Conservation (phyloP, 2,113 vertebrate species). For the Xenus cinereus region DNA sequence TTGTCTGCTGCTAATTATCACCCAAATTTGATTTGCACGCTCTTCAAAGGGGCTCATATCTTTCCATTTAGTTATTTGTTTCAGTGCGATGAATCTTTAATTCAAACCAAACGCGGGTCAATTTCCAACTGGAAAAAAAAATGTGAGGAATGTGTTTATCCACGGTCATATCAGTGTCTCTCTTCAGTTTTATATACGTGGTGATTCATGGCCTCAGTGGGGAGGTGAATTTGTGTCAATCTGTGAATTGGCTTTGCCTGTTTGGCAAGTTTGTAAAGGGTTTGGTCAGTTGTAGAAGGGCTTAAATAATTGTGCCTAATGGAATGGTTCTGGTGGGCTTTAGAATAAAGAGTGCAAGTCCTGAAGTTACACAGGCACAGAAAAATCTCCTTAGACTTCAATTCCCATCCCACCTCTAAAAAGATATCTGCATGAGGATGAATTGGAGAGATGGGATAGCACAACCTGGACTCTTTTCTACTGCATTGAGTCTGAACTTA, state of each 20-base stretch:
- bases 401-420: neutral
- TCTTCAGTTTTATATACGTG: neutral
- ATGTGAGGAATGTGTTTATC: slow-evolving; percentile 50
- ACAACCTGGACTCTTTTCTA: neutral
- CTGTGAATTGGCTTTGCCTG: neutral
- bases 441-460: neutral
- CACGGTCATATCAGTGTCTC: neutral
- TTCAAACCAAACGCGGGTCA: slow-evolving; percentile 68
- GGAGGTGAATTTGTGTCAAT: slow-evolving; percentile 46
- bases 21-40: slow-evolving; percentile 61
- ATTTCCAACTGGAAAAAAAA: slow-evolving; percentile 39
- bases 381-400: neutral
- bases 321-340: neutral
- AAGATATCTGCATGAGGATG: neutral
- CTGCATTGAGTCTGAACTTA: neutral
- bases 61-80: slow-evolving; percentile 68
- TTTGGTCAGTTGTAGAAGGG: neutral
- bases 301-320: neutral
- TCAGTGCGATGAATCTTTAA: slow-evolving; percentile 68
- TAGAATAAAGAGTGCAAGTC: neutral
- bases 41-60: slow-evolving; percentile 73
- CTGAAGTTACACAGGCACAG: neutral
- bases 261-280: neutral
- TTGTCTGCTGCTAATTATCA: slow-evolving; percentile 68
- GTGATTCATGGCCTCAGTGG: neutral